Base-by-base conservation (phyloP, 2,888 invertebrate genomes). In the Cataglyphis altisquamis region DNA sequence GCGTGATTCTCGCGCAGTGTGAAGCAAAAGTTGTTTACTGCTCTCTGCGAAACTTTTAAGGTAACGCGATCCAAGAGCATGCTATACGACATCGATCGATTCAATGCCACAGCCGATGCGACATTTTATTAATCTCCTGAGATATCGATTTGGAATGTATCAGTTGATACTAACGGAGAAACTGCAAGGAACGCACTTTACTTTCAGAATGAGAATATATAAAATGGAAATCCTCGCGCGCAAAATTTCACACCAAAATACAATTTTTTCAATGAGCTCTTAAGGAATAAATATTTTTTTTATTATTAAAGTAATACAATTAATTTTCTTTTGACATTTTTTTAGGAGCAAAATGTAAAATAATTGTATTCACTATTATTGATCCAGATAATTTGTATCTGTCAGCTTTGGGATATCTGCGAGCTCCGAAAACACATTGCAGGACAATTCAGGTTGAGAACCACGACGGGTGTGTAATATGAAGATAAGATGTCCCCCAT, bases 401-500 rank as follows among this genome's bases (percentile, higher is more conserved):
- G 45, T 70, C 36, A 60, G 25, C 8, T 57, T 32, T 25, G 15
- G n/a, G 25, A 21, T 45, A 60, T 68, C 4, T 41, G 29, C 32
- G 41, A 78, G 21, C 6, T 41, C 3, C 12, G 55, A 36, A 36
- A 39, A 78, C 21, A 36, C 77, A 77, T 45, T 48, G 57, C 29
- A 9, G 67, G 67, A 84, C 77, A 74, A 85, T 73, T 87, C 72
- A 66, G 36, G 90, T 91, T 93, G 92, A 92, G 92, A 91, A 91
- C 91, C 90, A 70, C 91, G 86, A 89, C 64, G 83, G 80, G 91
- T 89, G 90, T 92, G 93, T 93, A 93, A 92, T 93, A 93, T 91
- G 93, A 94, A 93, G 94, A 94, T 94, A 94, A 94, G 94, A 93
- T 92, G 93, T 93, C 92, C 93, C 92, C 91, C 89, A 89, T 90